These are phyloP conservation scores for Matsumurasca onukii DNA, from an alignment of 1,140 invertebrate genomes.

Conservation along the genomic window DNA sequence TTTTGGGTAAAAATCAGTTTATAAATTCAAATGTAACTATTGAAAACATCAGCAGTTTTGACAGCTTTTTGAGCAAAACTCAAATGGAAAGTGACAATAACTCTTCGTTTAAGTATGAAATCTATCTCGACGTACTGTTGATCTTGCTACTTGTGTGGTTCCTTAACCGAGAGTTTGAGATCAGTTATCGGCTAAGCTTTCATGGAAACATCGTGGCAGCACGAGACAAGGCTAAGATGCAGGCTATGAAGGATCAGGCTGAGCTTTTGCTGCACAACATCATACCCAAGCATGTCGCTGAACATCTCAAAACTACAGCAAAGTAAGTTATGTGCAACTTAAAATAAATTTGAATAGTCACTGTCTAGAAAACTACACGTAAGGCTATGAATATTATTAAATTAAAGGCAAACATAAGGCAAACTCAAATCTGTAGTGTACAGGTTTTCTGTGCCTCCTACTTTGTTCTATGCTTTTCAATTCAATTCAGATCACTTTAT, in stretches of 20 bases:
- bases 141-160: slow-evolving; percentile 86
- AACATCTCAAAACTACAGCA: slow-evolving; percentile 87
- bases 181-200: slow-evolving; percentile 90
- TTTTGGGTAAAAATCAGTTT: too few relatives aligned
- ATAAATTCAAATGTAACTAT: too few relatives aligned
- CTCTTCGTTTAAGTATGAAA: slow-evolving; percentile 73
- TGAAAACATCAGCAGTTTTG: too few relatives aligned
- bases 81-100: too few relatives aligned
- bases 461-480: too few relatives aligned
- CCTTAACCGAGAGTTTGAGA: slow-evolving; percentile 92
- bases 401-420: too few relatives aligned
- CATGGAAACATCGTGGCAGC: slow-evolving; percentile 89
- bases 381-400: too few relatives aligned
- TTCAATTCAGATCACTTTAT: too few relatives aligned
- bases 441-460: too few relatives aligned
- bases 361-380: neutral
- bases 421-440: too few relatives aligned
- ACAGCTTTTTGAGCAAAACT: too few relatives aligned
- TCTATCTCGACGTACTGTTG: slow-evolving; percentile 77
- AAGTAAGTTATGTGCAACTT: slow-evolving; percentile 43
- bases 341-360: neutral
- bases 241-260: slow-evolving; percentile 90
- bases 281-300: slow-evolving; percentile 91
- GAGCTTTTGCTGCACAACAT: slow-evolving; percentile 96
- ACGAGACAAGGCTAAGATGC: slow-evolving; percentile 78